phyloP scores from a whole-genome alignment of 2,888 invertebrate genomes.

The Dendrolimus pini region DNA sequence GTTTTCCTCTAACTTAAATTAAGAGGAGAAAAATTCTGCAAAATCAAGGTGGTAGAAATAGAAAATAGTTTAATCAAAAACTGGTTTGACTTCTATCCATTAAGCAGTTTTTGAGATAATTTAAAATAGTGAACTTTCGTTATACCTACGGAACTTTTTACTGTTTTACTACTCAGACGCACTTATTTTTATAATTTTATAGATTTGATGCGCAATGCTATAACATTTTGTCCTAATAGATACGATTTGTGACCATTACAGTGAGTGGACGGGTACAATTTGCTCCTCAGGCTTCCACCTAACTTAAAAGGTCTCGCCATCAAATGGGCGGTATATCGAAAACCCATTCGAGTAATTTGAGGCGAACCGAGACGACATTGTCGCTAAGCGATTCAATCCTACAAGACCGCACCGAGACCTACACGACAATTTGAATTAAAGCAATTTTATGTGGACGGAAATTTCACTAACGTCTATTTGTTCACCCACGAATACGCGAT shows the following conservation, averaged over 20 bases:
- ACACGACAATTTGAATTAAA: slow-evolving; percentile 58
- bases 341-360: slow-evolving; percentile 67
- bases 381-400: slow-evolving; percentile 65
- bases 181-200: too few species aligned
- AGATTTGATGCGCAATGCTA: too few species aligned
- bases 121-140: too few species aligned
- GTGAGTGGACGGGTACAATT: slow-evolving; percentile 23
- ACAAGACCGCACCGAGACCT: slow-evolving; percentile 44
- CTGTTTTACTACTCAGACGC: too few species aligned
- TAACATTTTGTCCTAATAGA: background rate
- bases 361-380: slow-evolving; percentile 59
- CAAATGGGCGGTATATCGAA: slow-evolving; percentile 61
- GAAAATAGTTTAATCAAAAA: too few species aligned
- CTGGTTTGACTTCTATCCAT: too few species aligned
- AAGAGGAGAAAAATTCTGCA: too few species aligned
- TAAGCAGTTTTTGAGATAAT: too few species aligned
- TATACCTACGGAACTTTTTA: too few species aligned
- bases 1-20: too few species aligned
- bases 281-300: slow-evolving; percentile 32
- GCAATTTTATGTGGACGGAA: slow-evolving; percentile 37
- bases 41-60: too few species aligned
- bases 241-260: background rate
- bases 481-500: too few species aligned
- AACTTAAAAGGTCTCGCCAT: slow-evolving; percentile 45
- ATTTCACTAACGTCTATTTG: slow-evolving; percentile 19